phyloP scores from a whole-genome alignment of 2,888 invertebrate species.

The Ophraella communa region DNA sequence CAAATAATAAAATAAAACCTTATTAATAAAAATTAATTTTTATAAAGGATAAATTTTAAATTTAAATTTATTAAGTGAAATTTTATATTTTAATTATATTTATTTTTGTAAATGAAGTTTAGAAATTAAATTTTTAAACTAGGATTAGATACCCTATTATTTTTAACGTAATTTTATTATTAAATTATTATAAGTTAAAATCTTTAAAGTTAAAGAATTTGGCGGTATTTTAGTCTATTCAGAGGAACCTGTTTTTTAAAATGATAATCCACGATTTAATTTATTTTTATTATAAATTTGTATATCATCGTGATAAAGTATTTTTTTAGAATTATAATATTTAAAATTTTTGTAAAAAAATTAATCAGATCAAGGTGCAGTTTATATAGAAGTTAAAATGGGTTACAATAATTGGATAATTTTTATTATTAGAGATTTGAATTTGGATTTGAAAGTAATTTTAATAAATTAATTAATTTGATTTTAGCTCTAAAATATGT shows the following conservation, averaged over 20 bases:
- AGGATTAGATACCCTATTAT: slow-evolving; percentile 76
- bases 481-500: too few species aligned
- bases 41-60: slow-evolving; percentile 51
- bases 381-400: slow-evolving; percentile 70
- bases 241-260: slow-evolving; percentile 74
- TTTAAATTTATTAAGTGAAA: slow-evolving; percentile 66
- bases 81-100: slow-evolving; percentile 62
- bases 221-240: slow-evolving; percentile 74
- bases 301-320: slow-evolving; percentile 55
- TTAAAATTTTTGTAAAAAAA: slow-evolving; percentile 54
- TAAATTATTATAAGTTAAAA: slow-evolving; percentile 66
- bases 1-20: too few species aligned
- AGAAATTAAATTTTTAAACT: slow-evolving; percentile 65
- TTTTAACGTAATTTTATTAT: too few species aligned
- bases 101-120: slow-evolving; percentile 56
- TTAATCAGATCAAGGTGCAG: slow-evolving; percentile 77
- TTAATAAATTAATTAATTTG: too few species aligned
- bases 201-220: slow-evolving; percentile 73
- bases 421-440: too few species aligned
- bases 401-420: slow-evolving; percentile 73
- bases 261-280: slow-evolving; percentile 64
- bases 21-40: too few species aligned
- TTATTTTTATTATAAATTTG: slow-evolving; percentile 40
- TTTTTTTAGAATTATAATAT: slow-evolving; percentile 4
- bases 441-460: too few species aligned